Evolutionary conservation across 2,888 invertebrate species (phyloP), one percentile per base, ranked within the genome.

Genomic region (Standfussiana lucernea): DNA sequence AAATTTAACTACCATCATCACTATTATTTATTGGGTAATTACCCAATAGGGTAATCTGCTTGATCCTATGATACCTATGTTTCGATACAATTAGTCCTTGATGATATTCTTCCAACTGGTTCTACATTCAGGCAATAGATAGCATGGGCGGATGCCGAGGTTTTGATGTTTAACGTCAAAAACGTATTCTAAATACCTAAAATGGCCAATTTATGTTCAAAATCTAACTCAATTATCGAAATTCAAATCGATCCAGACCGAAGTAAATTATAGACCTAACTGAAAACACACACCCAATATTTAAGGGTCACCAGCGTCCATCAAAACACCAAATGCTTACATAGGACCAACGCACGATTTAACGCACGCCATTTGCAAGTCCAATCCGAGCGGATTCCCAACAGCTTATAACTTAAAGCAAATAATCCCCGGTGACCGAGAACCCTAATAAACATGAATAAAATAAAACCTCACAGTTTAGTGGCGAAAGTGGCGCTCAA

Each of bases 371-470:
- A 86, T 87, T 88, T 86, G 71, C 80, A 88, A 88, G 79, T 86
- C 77, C 80, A 86, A 87, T 87, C 78, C 68, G 64, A 77, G 77
- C 77, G 74, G 78, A 84, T 84, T 82, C 79, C 77, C 65, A 75
- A 70, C 85, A 87, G 87, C 85, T 88, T 87, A 87, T 85, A 88
- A 88, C 75, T 88, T 82, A 69, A 62, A 79, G 80, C 87, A 86
- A 86, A 88, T 88, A 88, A 85, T 87, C 88, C 82, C 77, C 45
- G n/a, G 75, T 80, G 85, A 88, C 85, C 88, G 70, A 75, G 73
- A 69, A 85, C 85, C 88, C 77, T 86, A 83, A 88, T 88, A 88
- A 88, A 88, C 80, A 84, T 84, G 86, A 84, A 88, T 88, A 87
- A 84, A 87, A 87, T 88, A 88, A 87, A 84, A 88, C 83, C 83